A percentile compares a stretch with the other conserved stretches of the same genome.
Conservation (phyloP, 2,797 vertebrate species). For the Diceros bicornis region DNA sequence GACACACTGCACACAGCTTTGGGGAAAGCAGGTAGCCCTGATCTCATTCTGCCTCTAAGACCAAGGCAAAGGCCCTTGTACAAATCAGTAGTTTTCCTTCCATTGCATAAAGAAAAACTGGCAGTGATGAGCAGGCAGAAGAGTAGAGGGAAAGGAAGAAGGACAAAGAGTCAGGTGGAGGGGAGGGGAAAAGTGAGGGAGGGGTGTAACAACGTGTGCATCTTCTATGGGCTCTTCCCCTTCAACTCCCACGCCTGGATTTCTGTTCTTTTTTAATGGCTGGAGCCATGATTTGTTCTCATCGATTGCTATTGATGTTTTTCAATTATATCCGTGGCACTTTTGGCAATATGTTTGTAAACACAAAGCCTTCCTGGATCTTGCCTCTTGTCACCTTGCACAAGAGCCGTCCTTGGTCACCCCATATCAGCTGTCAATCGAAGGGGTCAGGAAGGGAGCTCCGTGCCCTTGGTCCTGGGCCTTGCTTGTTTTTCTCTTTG, state of each 20-base stretch:
- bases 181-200: not conserved
- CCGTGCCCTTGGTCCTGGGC: not conserved
- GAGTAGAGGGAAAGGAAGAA: not conserved
- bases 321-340: conserved; percentile 84
- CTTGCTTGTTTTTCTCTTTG: conserved; percentile 30
- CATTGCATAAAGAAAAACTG: not conserved
- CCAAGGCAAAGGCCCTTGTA: not conserved
- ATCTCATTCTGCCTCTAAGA: not conserved
- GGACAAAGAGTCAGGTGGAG: not conserved
- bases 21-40: not conserved
- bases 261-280: conserved; percentile 68
- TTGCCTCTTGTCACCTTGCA: conserved; percentile 54
- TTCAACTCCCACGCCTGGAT: conserved; percentile 26
- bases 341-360: conserved; percentile 85
- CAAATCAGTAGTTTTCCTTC: conserved; percentile 41
- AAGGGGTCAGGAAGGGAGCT: conserved; percentile 7
- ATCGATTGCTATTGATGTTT: conserved; percentile 87
- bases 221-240: conserved; percentile 78
- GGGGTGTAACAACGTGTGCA: conserved; percentile 65
- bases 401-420: not conserved
- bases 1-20: not conserved
- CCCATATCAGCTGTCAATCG: not conserved
- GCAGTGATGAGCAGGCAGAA: not conserved
- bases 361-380: conserved; percentile 74
- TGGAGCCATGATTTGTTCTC: conserved; percentile 69